A percentile compares a stretch with the other conserved stretches of the same genome.
phyloP scores from a whole-genome alignment of 2,113 vertebrate genomes.

The Passer montanus region DNA sequence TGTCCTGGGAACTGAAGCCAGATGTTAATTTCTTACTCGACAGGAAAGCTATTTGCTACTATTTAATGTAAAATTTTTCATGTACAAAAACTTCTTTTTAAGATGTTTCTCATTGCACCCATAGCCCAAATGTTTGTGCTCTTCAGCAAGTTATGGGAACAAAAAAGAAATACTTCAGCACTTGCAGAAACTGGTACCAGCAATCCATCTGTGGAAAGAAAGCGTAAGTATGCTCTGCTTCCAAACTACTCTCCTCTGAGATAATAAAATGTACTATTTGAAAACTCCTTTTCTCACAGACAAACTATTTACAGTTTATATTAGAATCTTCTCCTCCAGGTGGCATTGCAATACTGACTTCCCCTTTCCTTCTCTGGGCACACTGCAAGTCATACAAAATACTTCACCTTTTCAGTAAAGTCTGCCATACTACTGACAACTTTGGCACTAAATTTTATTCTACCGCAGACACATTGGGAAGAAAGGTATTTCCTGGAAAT shows the following conservation, averaged over 20 bases:
- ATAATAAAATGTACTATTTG: fast-evolving
- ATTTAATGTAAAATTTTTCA: neutral
- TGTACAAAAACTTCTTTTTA: neutral
- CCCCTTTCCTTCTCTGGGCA: neutral
- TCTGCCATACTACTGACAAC: neutral
- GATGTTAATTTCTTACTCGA: neutral
- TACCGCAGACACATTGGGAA: neutral
- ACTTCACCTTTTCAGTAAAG: neutral
- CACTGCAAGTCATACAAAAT: neutral
- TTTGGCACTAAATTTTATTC: neutral
- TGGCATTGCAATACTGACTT: constrained; percentile 19
- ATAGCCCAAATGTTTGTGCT: constrained; percentile 92
- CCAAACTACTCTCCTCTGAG: neutral
- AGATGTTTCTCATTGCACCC: neutral
- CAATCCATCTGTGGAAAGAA: constrained; percentile 94
- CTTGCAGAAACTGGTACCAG: constrained; percentile 96
- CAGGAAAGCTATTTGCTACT: neutral
- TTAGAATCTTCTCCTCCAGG: constrained; percentile 2
- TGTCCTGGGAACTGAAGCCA: neutral
- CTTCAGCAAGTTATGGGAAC: constrained; percentile 96
- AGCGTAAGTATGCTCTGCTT: constrained; percentile 85
- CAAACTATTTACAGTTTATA: neutral
- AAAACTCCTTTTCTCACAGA: neutral
- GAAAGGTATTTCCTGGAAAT: constrained; percentile 14
- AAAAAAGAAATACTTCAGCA: constrained; percentile 97